Base-by-base conservation (phyloP, 2,113 vertebrate species). In the Epinephelus moara region DNA sequence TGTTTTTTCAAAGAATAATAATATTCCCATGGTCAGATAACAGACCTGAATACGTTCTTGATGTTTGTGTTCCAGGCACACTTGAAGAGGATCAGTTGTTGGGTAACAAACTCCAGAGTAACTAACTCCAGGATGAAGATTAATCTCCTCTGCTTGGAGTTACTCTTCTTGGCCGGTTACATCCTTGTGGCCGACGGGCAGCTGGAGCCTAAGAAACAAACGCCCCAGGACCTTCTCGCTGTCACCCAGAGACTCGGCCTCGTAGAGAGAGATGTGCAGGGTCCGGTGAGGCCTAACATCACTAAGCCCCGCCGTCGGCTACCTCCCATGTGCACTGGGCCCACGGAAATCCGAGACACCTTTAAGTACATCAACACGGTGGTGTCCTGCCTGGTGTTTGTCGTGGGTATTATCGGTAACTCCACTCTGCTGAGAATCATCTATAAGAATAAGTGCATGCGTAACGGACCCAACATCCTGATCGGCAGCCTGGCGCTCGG, bases 391-490 rank as follows among this genome's bases (percentile, higher is more conserved):
- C 89, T 98, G 2, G 98, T 99, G 80, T 99, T 99, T 59, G 95
- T 98, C 21, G 89, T 97, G 47, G 98, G 98, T 40, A 97, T 99
- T 86, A 97, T 99, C 52, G 98, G 98, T 6, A 99, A 99, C 88
- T 96, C 97, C 81, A 98, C 97, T 1, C 94, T 99, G 62, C 92
- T 99, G 78, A 92, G 96, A 21, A 99, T 99, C 92, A 99, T 99
- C 94, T 99, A 98, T 87, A 98, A 98, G 92, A 98, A 99, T 88
- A 98, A 98, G 91, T 97, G 96, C 92, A 99, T 99, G 98, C 93
- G 97, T 37, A 99, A 98, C 0, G 98, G 98, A 11, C 98, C 98
- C 7, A 99, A 99, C 89, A 96, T 99, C 82, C 93, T 99, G n/a
- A 99, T 99, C 19, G 97, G 95, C 75, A 99, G 98, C 87, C 92